Conservation (phyloP, 1,140 invertebrate species). For the Microplitis demolitor region DNA sequence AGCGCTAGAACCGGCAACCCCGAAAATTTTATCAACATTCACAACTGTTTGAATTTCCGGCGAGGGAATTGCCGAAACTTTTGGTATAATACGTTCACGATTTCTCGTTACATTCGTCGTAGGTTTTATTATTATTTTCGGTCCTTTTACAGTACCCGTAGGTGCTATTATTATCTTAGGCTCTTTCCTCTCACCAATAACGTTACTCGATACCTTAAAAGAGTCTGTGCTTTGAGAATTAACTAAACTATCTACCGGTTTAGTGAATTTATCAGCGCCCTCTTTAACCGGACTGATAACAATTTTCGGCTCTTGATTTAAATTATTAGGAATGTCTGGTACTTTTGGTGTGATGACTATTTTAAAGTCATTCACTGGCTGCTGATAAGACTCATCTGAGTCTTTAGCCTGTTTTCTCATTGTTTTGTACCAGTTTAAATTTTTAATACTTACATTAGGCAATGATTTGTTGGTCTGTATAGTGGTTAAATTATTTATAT, state of each 20-base stretch:
- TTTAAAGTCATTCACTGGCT: slow-evolving; percentile 25
- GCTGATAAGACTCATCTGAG: background rate
- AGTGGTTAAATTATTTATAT: background rate
- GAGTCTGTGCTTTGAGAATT: background rate
- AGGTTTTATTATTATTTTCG: slow-evolving; percentile 62
- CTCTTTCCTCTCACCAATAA: background rate
- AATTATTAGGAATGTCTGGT: slow-evolving; percentile 31
- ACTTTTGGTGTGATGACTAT: slow-evolving; percentile 44
- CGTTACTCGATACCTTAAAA: too few relatives aligned
- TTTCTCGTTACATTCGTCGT: slow-evolving; percentile 47
- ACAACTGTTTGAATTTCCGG: slow-evolving; percentile 42
- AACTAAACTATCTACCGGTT: background rate
- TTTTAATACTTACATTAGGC: slow-evolving; percentile 35
- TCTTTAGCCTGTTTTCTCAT: background rate
- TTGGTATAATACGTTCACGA: slow-evolving; percentile 52
- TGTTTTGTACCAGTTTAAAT: slow-evolving; percentile 48
- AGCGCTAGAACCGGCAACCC: too few relatives aligned
- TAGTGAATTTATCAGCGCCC: background rate
- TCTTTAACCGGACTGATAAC: slow-evolving; percentile 1
- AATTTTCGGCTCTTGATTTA: slow-evolving; percentile 21
- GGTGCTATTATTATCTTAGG: slow-evolving; percentile 38
- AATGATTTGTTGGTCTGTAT: slow-evolving; percentile 18
- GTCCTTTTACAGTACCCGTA: slow-evolving; percentile 47
- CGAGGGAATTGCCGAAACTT: slow-evolving; percentile 54
- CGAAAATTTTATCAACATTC: slow-evolving; percentile 33